A percentile compares a stretch with the other conserved stretches of the same genome.
Evolutionary conservation across 1,140 invertebrate species (phyloP).

Genomic region (Drosophila subobscura): DNA sequence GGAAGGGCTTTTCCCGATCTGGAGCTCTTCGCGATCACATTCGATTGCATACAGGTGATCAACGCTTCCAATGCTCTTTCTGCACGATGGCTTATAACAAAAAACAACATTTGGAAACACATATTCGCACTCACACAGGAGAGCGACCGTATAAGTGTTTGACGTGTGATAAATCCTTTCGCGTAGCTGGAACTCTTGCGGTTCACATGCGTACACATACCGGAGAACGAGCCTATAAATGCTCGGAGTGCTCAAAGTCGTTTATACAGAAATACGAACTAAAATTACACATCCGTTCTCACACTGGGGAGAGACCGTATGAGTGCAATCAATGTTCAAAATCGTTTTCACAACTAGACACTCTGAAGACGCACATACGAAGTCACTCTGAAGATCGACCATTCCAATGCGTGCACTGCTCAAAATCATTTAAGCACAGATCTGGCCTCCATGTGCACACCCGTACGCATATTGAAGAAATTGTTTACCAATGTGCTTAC

Average conservation of each 20-base stretch:
- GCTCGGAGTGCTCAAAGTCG: background rate
- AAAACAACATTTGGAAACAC: background rate
- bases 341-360: background rate
- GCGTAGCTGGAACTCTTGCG: too few species aligned
- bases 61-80: too few species aligned
- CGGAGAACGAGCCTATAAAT: background rate
- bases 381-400: background rate
- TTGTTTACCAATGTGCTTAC: background rate
- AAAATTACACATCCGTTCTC: constrained; percentile 4
- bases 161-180: constrained; percentile 1
- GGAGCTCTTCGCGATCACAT: background rate
- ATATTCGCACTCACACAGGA: background rate
- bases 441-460: background rate
- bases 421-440: background rate
- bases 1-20: background rate
- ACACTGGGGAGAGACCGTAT: constrained; percentile 8
- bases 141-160: constrained; percentile 4
- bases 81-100: constrained; percentile 1
- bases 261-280: constrained; percentile 1
- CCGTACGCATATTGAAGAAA: background rate
- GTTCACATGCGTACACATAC: constrained; percentile 7
- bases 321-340: background rate
- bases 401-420: background rate
- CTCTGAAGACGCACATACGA: background rate
- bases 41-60: constrained; percentile 10